Base-by-base conservation (phyloP, 2,888 invertebrate genomes). In the Microctonus brassicae region DNA sequence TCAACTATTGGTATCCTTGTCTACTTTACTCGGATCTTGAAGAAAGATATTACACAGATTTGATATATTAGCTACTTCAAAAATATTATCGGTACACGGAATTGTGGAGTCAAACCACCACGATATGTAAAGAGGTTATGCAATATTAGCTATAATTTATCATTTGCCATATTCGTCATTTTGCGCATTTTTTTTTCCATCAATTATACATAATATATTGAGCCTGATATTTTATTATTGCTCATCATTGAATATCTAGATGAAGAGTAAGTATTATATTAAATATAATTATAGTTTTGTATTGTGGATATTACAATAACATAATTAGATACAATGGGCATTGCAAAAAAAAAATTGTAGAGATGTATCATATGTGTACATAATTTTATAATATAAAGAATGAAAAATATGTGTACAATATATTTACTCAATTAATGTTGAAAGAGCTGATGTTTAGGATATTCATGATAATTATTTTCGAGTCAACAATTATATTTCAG, bases 71-170 rank as follows among this genome's bases (percentile, higher is more conserved):
- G n/a, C n/a, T n/a, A n/a, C n/a, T n/a, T n/a, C n/a, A n/a, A n/a
- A n/a, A n/a, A n/a, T n/a, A n/a, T n/a, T n/a, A n/a, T n/a, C n/a
- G n/a, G n/a, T n/a, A n/a, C n/a, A n/a, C n/a, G n/a, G n/a, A n/a
- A n/a, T n/a, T n/a, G n/a, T n/a, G n/a, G n/a, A n/a, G n/a, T n/a
- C n/a, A n/a, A n/a, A n/a, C n/a, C n/a, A n/a, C n/a, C n/a, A n/a
- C n/a, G n/a, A n/a, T n/a, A n/a, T n/a, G n/a, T n/a, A n/a, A n/a
- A n/a, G 34, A 68, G 60, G 68, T 68, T 68, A 61, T 61, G 68
- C 60, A 68, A 68, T 33, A 20, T 22, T 24, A 9, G 17, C 17
- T 47, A 67, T 24, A 67, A 67, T 61, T 52, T 61, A 61, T 68
- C 53, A 61, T 29, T 29, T 36, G 52, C 36, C 60, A 61, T 29